Evolutionary conservation across 2,888 invertebrate species (phyloP), one percentile per base, ranked within the genome.

Genomic region (Xestia sexstrigata): DNA sequence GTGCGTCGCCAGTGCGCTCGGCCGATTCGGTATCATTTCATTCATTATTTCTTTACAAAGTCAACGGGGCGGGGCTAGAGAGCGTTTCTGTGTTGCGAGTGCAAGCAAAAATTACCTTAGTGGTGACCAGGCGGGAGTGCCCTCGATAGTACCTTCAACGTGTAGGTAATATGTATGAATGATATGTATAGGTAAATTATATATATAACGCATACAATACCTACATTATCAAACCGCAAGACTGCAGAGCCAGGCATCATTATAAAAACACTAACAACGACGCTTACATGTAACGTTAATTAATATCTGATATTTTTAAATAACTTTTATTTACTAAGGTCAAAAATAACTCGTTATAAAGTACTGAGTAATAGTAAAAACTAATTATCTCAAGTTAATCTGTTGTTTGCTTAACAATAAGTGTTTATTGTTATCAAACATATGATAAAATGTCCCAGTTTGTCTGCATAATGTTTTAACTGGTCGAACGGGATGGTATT

Each of bases 381-480:
- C 0, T 23, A 60, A 60, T 39, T 47, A 72, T 60, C 58, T 71
- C 1, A 11, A 63, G 35, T 82, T 85, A 82, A 82, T 84, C 76
- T 70, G 35, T 76, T 74, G 63, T 79, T 82, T 79, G 49, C 9
- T 72, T 42, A 47, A 74, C 55, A 63, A 70, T 79, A 74, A 75
- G 47, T 75, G 79, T 76, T 72, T 69, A 75, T 77, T 81, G 52
- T 76, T 86, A 72, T 63, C 86, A 77, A 76, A 74, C 71, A 65
- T 17, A 74, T 49, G 74, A 82, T 84, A 81, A 81, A 73, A 70
- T 70, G 65, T 49, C 9, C 65, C n/a, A 74, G 70, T 76, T 82
- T 79, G 83, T 86, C 82, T 58, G 2, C 87, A 88, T 76, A 85
- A 67, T 49, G 81, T 74, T 74, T n/a, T 74, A 85, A 84, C 71